Percentiles rank a stretch among this genome's conserved stretches.
These are phyloP conservation scores for Tigriopus californicus DNA, from an alignment of 2,888 invertebrate species.

Conservation along the genomic window DNA sequence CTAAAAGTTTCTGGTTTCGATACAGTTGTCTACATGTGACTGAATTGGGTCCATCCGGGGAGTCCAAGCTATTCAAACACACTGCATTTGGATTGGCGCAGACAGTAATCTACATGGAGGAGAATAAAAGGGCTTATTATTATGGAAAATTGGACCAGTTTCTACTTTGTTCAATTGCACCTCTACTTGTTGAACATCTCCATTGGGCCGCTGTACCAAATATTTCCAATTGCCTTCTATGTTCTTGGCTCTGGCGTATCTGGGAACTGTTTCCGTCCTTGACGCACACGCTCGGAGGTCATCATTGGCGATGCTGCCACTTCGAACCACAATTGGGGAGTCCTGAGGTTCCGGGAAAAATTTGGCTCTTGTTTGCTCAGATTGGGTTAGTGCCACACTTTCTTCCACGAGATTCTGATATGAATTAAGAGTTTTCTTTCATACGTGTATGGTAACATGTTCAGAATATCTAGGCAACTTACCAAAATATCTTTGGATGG, in stretches of 20 bases:
- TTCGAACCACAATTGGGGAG: too few relatives aligned
- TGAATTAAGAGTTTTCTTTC: too few relatives aligned
- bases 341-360: too few relatives aligned
- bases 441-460: too few relatives aligned
- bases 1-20: neutral
- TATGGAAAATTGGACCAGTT: too few relatives aligned
- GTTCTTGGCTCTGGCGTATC: neutral
- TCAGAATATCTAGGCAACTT: too few relatives aligned
- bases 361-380: neutral
- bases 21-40: neutral
- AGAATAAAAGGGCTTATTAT: too few relatives aligned
- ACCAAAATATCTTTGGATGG: neutral
- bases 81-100: neutral
- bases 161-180: neutral
- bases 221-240: conserved; percentile 5
- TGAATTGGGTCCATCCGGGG: neutral
- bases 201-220: neutral
- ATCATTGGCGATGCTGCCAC: too few relatives aligned
- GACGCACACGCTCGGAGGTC: neutral
- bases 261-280: neutral
- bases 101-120: neutral
- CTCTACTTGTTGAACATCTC: neutral
- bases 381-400: neutral
- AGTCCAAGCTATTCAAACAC: conserved; percentile 5
- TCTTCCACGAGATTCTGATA: neutral